phyloP scores from a whole-genome alignment of 2,113 vertebrate species.

The Cinclus cinclus region DNA sequence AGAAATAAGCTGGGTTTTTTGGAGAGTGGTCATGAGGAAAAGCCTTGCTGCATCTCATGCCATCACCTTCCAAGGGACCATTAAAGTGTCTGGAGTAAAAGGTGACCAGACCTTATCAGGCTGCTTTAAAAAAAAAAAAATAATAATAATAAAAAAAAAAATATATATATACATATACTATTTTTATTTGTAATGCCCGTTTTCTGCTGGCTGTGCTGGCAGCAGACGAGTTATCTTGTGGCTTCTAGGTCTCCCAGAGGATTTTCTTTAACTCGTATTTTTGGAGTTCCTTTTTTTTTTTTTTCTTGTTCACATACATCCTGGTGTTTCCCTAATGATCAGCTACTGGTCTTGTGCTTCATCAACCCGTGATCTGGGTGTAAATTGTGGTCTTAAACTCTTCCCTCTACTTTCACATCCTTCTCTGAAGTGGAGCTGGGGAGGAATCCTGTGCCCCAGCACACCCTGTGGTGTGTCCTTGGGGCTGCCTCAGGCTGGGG shows the following conservation, averaged over 20 bases:
- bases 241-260: not conserved
- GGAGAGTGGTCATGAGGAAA: not conserved
- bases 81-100: not conserved
- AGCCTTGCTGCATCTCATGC: not conserved
- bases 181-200: not conserved
- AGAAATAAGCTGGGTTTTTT: not conserved
- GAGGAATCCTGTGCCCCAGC: not conserved
- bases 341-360: not conserved
- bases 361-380: not conserved
- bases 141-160: too few relatives aligned
- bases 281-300: not conserved
- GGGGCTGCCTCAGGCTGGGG: not conserved
- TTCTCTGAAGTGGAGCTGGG: not conserved
- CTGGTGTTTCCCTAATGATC: conserved; percentile 13
- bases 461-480: not conserved
- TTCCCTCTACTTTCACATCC: not conserved
- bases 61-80: not conserved
- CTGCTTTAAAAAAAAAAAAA: not conserved
- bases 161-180: too few relatives aligned
- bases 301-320: not conserved
- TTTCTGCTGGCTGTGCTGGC: not conserved
- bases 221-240: not conserved
- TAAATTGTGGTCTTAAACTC: not conserved
- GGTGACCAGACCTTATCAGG: not conserved
- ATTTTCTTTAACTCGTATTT: not conserved